A percentile compares a stretch with the other conserved stretches of the same genome.
Evolutionary conservation across 2,888 invertebrate genomes (phyloP).

Genomic region (Drosophila demipolita): DNA sequence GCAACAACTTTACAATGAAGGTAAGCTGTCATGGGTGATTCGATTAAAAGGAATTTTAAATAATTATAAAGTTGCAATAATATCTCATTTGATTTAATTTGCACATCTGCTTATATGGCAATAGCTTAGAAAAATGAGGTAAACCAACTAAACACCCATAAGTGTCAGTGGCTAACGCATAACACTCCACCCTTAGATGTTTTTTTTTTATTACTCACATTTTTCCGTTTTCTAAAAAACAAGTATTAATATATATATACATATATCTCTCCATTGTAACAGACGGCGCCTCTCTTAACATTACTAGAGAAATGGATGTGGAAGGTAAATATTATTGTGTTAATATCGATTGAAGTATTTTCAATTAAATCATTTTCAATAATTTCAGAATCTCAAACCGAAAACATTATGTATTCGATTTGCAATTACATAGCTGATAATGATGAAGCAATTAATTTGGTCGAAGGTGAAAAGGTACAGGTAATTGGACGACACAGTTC

Average conservation of each 20-base stretch:
- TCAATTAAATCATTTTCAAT: background rate
- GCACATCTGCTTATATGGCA: conserved; percentile 84
- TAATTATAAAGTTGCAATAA: conserved; percentile 35
- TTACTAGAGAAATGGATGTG: conserved; percentile 89
- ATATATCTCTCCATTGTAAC: conserved; percentile 72
- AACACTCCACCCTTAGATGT: conserved; percentile 39
- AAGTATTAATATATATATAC: conserved; percentile 1
- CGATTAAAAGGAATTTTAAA: background rate
- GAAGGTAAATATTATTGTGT: conserved; percentile 82
- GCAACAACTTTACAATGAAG: conserved; percentile 87
- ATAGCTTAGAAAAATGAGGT: conserved; percentile 84
- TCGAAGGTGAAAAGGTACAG: conserved; percentile 95
- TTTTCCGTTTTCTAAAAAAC: background rate
- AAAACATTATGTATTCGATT: conserved; percentile 93
- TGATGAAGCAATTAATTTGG: conserved; percentile 94
- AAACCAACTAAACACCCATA: conserved; percentile 64
- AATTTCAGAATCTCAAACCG: conserved; percentile 86
- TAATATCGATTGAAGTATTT: background rate
- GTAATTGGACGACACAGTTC: conserved; percentile 93
- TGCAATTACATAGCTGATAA: conserved; percentile 94
- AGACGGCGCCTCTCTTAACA: conserved; percentile 91
- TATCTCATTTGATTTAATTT: conserved; percentile 45
- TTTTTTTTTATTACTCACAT: conserved; percentile 4
- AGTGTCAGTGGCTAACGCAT: conserved; percentile 77
- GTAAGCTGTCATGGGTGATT: conserved; percentile 60